Conservation (phyloP, 2,888 invertebrate species). For the Leptogaster cylindrica region DNA sequence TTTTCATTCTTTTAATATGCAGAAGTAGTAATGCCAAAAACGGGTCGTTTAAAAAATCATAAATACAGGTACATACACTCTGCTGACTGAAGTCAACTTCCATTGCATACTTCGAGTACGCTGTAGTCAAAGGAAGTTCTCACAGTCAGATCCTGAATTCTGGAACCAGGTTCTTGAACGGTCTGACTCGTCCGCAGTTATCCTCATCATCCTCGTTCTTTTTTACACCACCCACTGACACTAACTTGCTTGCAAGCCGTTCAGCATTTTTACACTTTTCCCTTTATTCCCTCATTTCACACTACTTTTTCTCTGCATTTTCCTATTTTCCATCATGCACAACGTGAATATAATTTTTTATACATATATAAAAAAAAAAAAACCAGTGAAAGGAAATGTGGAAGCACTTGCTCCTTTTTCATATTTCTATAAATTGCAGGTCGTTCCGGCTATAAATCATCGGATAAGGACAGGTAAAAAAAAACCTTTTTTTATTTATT, state of each 20-base stretch:
- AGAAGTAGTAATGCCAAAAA: constrained; percentile 12
- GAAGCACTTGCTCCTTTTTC: constrained; percentile 33
- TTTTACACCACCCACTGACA: too few relatives aligned
- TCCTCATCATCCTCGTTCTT: too few relatives aligned
- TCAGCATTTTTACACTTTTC: not conserved
- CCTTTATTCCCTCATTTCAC: not conserved
- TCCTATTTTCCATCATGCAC: not conserved
- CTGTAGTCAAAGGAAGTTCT: constrained; percentile 22
- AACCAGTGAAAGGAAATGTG: constrained; percentile 18
- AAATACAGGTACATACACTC: constrained; percentile 16
- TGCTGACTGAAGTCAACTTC: constrained; percentile 10
- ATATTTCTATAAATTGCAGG: constrained; percentile 66
- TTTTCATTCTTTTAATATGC: constrained; percentile 27
- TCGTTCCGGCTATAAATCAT: constrained; percentile 82
- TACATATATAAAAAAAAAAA: constrained; percentile 19
- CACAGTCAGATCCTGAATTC: too few relatives aligned
- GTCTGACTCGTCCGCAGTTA: too few relatives aligned
- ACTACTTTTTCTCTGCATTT: not conserved
- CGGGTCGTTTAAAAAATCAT: constrained; percentile 31
- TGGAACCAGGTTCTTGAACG: too few relatives aligned
- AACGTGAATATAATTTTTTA: too few relatives aligned
- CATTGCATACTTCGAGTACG: constrained; percentile 24
- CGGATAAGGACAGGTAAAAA: constrained; percentile 85
- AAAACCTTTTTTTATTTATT: constrained; percentile 44
- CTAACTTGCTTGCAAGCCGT: too few relatives aligned